Evolutionary conservation across 2,888 invertebrate genomes (phyloP).

Genomic region (Caradrina kadenii): DNA sequence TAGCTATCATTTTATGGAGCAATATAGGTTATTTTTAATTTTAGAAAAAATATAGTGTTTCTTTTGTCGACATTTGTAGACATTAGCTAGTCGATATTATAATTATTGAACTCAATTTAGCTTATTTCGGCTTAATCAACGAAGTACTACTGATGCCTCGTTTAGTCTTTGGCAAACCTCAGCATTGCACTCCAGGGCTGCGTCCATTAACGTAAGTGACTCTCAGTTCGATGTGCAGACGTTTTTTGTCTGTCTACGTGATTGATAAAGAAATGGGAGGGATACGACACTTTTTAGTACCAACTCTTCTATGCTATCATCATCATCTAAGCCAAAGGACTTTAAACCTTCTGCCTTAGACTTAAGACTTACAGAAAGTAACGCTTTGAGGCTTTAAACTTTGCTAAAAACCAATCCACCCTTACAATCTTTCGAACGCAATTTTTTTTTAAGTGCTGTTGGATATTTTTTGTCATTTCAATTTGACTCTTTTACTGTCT

Average conservation of each 20-base stretch:
- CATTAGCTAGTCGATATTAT: too few relatives aligned
- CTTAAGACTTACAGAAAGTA: constrained; percentile 21
- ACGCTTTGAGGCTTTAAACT: constrained; percentile 15
- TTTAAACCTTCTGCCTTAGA: constrained; percentile 43
- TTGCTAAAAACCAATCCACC: constrained; percentile 60
- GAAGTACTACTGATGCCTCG: not conserved
- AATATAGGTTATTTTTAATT: too few relatives aligned
- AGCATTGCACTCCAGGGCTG: constrained; percentile 72
- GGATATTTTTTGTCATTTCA: constrained; percentile 19
- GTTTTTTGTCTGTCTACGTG: constrained; percentile 86
- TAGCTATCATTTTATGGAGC: too few relatives aligned
- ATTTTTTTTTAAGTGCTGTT: constrained; percentile 39
- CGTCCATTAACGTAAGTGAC: constrained; percentile 88
- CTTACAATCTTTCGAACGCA: constrained; percentile 63
- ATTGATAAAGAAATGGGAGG: constrained; percentile 87
- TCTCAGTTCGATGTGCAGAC: constrained; percentile 85
- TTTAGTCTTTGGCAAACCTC: constrained; percentile 73
- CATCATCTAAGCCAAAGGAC: constrained; percentile 27
- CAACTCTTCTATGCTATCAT: constrained; percentile 56
- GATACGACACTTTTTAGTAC: constrained; percentile 81
- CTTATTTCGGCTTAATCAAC: too few relatives aligned
- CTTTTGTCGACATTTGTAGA: too few relatives aligned
- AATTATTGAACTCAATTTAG: too few relatives aligned
- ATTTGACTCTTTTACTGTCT: constrained; percentile 8
- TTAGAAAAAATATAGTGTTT: too few relatives aligned